A percentile compares a stretch with the other conserved stretches of the same genome.
Evolutionary conservation across 2,888 invertebrate genomes (phyloP).

Genomic region (Brachyptera risi): DNA sequence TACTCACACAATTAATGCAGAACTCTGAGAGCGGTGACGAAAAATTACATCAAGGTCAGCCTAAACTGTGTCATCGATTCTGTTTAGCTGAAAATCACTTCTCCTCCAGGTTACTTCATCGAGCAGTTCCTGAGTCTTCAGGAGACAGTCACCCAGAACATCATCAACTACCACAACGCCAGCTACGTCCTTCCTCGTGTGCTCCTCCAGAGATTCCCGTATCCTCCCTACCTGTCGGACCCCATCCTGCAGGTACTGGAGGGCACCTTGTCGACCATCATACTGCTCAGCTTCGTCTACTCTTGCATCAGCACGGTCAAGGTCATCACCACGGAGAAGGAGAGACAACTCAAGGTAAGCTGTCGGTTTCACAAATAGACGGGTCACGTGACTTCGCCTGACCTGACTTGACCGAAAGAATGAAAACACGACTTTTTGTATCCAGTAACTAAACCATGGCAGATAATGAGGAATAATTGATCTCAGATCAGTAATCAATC

Average conservation of each 20-base stretch:
- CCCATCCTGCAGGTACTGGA: constrained; percentile 60
- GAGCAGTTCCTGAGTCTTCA: constrained; percentile 67
- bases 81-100: too few species aligned
- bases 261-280: constrained; percentile 65
- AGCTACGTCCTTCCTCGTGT: constrained; percentile 42
- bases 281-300: constrained; percentile 77
- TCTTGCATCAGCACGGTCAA: constrained; percentile 73
- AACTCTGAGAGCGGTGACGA: too few species aligned
- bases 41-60: too few species aligned
- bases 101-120: constrained; percentile 52
- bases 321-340: constrained; percentile 70
- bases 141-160: constrained; percentile 50
- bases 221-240: constrained; percentile 66
- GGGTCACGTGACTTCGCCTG: too few species aligned
- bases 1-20: too few species aligned
- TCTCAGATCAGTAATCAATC: too few species aligned
- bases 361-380: too few species aligned
- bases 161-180: constrained; percentile 39
- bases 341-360: constrained; percentile 65
- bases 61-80: too few species aligned
- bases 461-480: too few species aligned
- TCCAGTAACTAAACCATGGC: too few species aligned
- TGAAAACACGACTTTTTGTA: too few species aligned
- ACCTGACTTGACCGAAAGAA: too few species aligned
- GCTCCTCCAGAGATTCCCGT: constrained; percentile 64